Evolutionary conservation across 1,140 invertebrate genomes (phyloP), one percentile per base, ranked within the genome.

Genomic region (Leptopilina clavipes): DNA sequence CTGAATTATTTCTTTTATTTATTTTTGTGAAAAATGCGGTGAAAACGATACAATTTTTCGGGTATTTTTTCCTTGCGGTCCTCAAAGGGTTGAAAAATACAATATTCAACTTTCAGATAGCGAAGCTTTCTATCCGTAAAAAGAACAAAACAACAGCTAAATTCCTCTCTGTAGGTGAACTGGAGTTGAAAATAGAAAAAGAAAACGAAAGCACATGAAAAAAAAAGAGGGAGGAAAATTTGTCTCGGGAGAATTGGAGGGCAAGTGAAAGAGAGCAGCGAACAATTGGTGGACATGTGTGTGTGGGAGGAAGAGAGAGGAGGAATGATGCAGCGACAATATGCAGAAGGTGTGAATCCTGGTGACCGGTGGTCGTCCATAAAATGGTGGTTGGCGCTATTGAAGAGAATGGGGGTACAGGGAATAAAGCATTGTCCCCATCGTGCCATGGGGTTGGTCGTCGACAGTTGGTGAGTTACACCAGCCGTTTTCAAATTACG

Each of bases 381-480:
- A 65, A n/a, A 65, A 19, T 65, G 22, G 22, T 25, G 22, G 59
- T 65, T 65, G 56, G 19, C 37, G 59, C 48, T 37, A 65, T 65
- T 65, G 59, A 65, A 65, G 59, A 65, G 59, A 65, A 65, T 65
- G 22, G 59, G 25, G 25, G 25, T 65, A 31, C 19, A 65, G 59
- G 59, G 59, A 65, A 65, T 37, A 65, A 22, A 65, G 59, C 59
- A 65, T 65, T 65, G 59, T 65, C 25, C n/a, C 59, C 59, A 8
- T 31, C 14, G 59, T 7, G 59, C 25, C 25, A 65, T 14, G 59
- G 59, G 25, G 59, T 65, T 22, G 59, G 14, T 10, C 7, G 59
- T 65, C 59, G 59, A 65, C 59, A 65, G 59, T 65, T 65, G 59
- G 59, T 65, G 59, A 65, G 59, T 65, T 65, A 65, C 59, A 65